Evolutionary conservation across 2,113 vertebrate genomes (phyloP).

Genomic region (Eurystomus gularis): DNA sequence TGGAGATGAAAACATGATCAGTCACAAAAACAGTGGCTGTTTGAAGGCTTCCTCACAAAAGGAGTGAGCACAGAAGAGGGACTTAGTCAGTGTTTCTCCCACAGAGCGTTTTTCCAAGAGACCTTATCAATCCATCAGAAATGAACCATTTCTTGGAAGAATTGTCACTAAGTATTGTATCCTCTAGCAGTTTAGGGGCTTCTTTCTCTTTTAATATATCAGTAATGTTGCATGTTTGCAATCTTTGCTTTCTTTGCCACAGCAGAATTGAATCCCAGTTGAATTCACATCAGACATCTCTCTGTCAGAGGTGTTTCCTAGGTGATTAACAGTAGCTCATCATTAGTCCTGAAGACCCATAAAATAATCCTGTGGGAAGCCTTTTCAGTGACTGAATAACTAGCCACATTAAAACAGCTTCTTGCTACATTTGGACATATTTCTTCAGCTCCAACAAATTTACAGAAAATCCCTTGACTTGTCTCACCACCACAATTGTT

Average conservation of each 20-base stretch:
- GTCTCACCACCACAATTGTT: not conserved
- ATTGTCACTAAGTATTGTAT: not conserved
- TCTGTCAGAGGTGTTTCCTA: not conserved
- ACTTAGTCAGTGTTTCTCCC: not conserved
- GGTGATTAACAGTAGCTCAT: not conserved
- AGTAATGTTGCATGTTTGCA: not conserved
- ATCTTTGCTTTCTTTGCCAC: not conserved
- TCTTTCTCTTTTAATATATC: not conserved
- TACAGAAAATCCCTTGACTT: not conserved
- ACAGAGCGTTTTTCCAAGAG: not conserved
- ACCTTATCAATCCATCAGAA: not conserved
- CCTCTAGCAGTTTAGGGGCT: not conserved
- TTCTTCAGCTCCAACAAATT: not conserved
- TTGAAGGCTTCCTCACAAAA: not conserved
- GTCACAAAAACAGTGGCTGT: not conserved
- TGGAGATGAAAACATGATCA: not conserved
- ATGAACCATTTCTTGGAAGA: not conserved
- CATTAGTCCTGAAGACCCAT: not conserved
- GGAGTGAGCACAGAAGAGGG: not conserved
- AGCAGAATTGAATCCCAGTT: not conserved
- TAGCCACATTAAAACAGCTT: not conserved
- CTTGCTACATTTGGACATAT: not conserved
- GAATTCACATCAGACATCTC: not conserved
- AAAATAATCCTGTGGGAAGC: not conserved
- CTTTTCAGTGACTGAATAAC: not conserved